Base-by-base conservation (phyloP, 2,113 vertebrate genomes). In the Erythrocebus patas region DNA sequence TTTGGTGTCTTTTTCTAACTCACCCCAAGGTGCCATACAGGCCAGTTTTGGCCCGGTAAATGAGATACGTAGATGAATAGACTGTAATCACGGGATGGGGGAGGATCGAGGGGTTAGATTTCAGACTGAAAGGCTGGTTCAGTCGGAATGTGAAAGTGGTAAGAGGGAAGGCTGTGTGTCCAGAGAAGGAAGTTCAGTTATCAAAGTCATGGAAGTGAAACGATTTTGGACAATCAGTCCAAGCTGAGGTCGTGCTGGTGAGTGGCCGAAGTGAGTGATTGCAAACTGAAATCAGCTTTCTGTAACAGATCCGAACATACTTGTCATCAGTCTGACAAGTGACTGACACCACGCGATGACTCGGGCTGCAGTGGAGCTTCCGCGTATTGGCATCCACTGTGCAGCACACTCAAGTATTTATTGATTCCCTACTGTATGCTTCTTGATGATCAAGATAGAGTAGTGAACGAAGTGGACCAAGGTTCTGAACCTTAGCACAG, bases 381-480 rank as follows among this genome's bases (percentile, higher is more conserved):
- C 78, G 75, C 0, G 5, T 52, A 1, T 13, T 11, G 95, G 50
- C 17, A 2, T 3, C 17, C 25, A 25, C 79, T 20, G 1, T 12
- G 20, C 84, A 14, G 1, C 50, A 6, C 8, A 32, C 6, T n/a
- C n/a, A 80, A 32, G 12, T 16, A n/a, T 11, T 40, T 45, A 10
- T 32, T 16, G 59, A 30, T 35, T 72, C 75, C 6, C 3, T 55
- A 10, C 32, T 8, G 1, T 2, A 5, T 30, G 38, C 81, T 45
- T 48, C 66, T 40, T 14, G 48, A 20, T 25, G 66, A 40, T 23
- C 22, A 7, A 61, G 80, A 14, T 8, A 2, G 5, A 8, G 64
- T 3, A 0, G 43, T 12, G 38, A 45, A 25, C 12, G 0, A n/a
- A 40, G 22, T 35, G 9, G 11, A 0, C 11, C 22, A 5, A 6